These are phyloP conservation scores for Axinella damicornis DNA, from an alignment of 37 sponge, comb jelly and placozoan species.

Conservation along the genomic window DNA sequence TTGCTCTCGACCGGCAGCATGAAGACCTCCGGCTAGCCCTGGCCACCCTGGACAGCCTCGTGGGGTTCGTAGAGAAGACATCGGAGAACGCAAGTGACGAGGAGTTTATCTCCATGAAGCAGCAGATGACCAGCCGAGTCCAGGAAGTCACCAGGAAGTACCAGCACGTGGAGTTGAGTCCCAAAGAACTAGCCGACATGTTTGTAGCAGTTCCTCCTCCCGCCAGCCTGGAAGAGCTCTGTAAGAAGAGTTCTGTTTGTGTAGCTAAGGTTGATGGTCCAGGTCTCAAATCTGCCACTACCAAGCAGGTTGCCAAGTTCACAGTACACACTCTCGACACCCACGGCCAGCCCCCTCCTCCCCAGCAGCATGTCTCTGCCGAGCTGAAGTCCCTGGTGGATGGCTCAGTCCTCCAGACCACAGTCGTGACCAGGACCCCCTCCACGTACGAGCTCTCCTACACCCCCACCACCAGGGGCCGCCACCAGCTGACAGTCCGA, in stretches of 20 bases:
- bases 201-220: not conserved
- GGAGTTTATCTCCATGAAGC: constrained; percentile 13
- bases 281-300: constrained; percentile 4
- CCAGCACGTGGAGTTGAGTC: not conserved
- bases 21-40: not conserved
- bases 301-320: constrained; percentile 3
- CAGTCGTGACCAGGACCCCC: not conserved
- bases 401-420: constrained; percentile 1
- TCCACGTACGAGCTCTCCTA: not conserved
- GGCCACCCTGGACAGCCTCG: not conserved
- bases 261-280: not conserved
- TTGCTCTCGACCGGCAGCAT: not conserved
- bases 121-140: not conserved
- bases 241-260: not conserved
- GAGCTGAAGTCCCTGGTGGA: constrained; percentile 15
- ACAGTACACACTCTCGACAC: not conserved
- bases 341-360: not conserved
- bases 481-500: constrained; percentile 1
- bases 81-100: not conserved
- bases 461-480: not conserved
- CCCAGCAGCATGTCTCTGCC: constrained; percentile 1
- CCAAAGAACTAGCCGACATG: constrained; percentile 7
- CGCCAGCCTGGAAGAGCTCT: not conserved
- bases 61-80: constrained; percentile 10
- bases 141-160: not conserved